Evolutionary conservation across 2,113 vertebrate genomes (phyloP).

Genomic region (Pimephales promelas): DNA sequence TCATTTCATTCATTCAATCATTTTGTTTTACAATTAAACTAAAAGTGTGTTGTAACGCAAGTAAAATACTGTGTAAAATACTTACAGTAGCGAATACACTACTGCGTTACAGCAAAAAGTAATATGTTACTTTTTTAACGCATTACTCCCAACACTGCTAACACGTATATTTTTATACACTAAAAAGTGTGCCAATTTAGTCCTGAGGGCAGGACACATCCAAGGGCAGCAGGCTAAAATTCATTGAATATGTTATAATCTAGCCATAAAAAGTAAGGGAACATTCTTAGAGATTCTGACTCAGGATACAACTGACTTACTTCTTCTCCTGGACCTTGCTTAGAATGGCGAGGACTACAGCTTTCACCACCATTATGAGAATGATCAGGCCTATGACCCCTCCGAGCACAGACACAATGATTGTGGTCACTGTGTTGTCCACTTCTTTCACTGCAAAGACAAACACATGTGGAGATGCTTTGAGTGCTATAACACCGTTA

Average conservation of each 20-base stretch:
- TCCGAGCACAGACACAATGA: slow-evolving; percentile 85
- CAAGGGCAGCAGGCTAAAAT: not conserved
- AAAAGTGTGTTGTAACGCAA: too few species aligned
- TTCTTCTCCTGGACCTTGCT: slow-evolving; percentile 88
- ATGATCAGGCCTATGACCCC: slow-evolving; percentile 88
- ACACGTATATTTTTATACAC: too few species aligned
- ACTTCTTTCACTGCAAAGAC: slow-evolving; percentile 82
- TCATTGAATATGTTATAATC: not conserved
- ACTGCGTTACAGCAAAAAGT: too few species aligned
- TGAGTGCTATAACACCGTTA: not conserved
- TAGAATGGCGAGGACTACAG: slow-evolving; percentile 83
- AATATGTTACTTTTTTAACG: too few species aligned
- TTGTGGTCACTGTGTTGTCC: slow-evolving; percentile 87
- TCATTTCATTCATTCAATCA: too few species aligned
- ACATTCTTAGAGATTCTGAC: not conserved
- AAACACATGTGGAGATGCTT: not conserved
- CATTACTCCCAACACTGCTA: too few species aligned
- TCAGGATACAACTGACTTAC: slow-evolving; percentile 78
- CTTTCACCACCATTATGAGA: slow-evolving; percentile 87
- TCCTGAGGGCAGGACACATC: not conserved
- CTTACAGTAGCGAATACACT: too few species aligned
- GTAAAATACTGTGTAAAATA: too few species aligned
- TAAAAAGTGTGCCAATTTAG: too few species aligned
- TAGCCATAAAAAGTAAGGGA: not conserved
- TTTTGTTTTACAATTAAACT: too few species aligned